These are phyloP conservation scores for Drosophila neonasuta DNA, from an alignment of 2,888 invertebrate genomes.

Conservation along the genomic window DNA sequence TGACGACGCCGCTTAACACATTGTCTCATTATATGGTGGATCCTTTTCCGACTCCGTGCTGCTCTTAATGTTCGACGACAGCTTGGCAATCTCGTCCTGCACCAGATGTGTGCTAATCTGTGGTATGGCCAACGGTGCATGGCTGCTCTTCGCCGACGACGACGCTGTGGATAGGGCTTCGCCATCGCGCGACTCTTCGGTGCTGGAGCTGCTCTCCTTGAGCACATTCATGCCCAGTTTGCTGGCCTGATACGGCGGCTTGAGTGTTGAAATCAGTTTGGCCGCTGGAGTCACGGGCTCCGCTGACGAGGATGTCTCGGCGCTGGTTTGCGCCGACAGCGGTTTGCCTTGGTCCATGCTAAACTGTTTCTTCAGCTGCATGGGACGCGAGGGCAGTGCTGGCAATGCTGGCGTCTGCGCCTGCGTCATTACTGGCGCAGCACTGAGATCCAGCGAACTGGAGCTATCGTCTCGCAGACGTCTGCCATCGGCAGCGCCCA, in stretches of 20 bases:
- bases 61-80: constrained; percentile 82
- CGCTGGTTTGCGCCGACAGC: constrained; percentile 60
- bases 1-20: constrained; percentile 76
- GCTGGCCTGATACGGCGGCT: constrained; percentile 75
- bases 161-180: constrained; percentile 52
- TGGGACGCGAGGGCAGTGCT: constrained; percentile 72
- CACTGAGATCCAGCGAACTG: constrained; percentile 68
- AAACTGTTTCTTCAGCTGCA: constrained; percentile 82
- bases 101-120: constrained; percentile 82
- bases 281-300: constrained; percentile 31
- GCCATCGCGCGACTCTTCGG: constrained; percentile 81
- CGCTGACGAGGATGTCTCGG: constrained; percentile 25
- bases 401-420: constrained; percentile 69
- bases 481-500: constrained; percentile 76
- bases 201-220: constrained; percentile 82
- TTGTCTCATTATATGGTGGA: constrained; percentile 82
- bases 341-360: constrained; percentile 82
- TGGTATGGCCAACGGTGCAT: constrained; percentile 73
- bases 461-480: constrained; percentile 68
- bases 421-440: constrained; percentile 67
- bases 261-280: constrained; percentile 80
- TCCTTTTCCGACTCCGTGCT: constrained; percentile 82
- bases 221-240: constrained; percentile 81
- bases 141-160: constrained; percentile 54
- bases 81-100: constrained; percentile 82